Conservation (phyloP, 1,140 invertebrate genomes). For the Stegodyphus dumicola region DNA sequence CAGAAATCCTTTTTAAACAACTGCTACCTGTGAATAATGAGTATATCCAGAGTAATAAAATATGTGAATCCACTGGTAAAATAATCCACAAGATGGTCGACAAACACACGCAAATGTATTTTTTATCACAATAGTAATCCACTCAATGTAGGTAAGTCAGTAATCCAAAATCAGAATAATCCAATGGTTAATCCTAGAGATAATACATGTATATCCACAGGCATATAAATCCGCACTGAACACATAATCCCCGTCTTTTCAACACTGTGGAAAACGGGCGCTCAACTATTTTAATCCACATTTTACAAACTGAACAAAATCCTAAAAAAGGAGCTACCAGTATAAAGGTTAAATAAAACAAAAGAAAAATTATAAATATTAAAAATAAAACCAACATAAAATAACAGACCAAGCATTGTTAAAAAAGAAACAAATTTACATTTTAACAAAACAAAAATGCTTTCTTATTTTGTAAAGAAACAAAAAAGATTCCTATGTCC, state of each 20-base stretch:
- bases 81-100: conserved; percentile 41
- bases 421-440: background rate
- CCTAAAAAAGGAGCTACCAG: conserved; percentile 25
- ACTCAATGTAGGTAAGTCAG: background rate
- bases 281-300: conserved; percentile 24
- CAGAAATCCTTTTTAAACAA: background rate
- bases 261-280: background rate
- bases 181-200: conserved; percentile 34
- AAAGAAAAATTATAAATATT: conserved; percentile 30
- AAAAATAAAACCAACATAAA: conserved; percentile 31
- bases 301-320: conserved; percentile 44
- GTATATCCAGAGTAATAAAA: conserved; percentile 23
- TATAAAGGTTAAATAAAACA: conserved; percentile 35
- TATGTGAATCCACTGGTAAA: conserved; percentile 8
- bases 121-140: conserved; percentile 45
- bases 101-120: conserved; percentile 21
- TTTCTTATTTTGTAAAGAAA: background rate
- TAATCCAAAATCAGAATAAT: conserved; percentile 51
- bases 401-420: background rate
- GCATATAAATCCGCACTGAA: conserved; percentile 39
- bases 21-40: background rate
- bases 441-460: background rate
- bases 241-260: conserved; percentile 22
- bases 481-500: background rate
- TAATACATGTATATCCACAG: conserved; percentile 6